A percentile compares a stretch with the other conserved stretches of the same genome.
Conservation (phyloP, 2,113 vertebrate species). For the Hystrix brachyura region DNA sequence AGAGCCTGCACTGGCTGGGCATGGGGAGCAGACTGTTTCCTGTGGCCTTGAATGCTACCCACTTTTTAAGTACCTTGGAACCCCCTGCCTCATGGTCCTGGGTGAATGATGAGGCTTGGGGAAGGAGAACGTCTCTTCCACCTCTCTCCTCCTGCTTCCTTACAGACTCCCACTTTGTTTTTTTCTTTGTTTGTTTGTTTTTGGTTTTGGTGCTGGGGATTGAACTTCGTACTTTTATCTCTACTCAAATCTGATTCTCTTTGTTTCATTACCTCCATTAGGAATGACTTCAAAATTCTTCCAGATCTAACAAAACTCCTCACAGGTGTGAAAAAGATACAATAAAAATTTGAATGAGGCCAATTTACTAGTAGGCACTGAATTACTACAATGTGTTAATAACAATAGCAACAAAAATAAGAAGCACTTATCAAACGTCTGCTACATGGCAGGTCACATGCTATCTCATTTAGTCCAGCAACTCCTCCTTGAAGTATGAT, state of each 20-base stretch:
- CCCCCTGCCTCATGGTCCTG: neutral
- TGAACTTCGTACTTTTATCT: too few species aligned
- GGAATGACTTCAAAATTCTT: neutral
- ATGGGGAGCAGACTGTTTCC: neutral
- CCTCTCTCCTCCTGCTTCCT: neutral
- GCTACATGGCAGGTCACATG: neutral
- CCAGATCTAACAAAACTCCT: neutral
- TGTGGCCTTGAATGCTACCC: fast-evolving
- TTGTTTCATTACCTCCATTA: neutral
- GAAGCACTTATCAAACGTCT: neutral
- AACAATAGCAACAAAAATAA: neutral
- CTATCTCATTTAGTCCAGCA: neutral
- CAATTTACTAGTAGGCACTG: neutral
- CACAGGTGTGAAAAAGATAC: neutral
- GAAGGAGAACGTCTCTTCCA: neutral
- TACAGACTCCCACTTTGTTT: neutral
- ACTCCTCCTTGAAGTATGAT: neutral
- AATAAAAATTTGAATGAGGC: constrained; percentile 20
- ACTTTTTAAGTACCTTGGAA: neutral
- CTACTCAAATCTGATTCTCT: neutral
- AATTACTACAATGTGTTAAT: neutral
- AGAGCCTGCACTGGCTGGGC: neutral
- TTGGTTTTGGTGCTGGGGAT: too few species aligned
- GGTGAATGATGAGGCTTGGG: neutral
- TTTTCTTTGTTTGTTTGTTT: too few species aligned